Evolutionary conservation across 2,888 invertebrate genomes (phyloP), one percentile per base, ranked within the genome.

Genomic region (Aporophyla nigra): DNA sequence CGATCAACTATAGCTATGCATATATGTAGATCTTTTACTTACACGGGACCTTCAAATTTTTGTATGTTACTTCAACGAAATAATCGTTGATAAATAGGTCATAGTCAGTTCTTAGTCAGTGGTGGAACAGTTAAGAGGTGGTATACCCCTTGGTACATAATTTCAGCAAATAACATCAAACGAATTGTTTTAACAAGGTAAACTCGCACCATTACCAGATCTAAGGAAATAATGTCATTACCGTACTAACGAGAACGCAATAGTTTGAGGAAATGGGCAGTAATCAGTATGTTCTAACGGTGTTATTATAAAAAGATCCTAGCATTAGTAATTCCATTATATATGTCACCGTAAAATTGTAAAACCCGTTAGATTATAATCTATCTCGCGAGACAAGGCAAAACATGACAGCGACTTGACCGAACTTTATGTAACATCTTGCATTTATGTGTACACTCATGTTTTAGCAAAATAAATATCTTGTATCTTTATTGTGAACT

Each of bases 191-290:
- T 16, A 62, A 56, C 71, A 19, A 40, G 12, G n/a, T 51, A 62
- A 27, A 51, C 27, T 56, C 27, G 6, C 51, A 21, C 19, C 5
- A 33, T 63, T 71, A 33, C 0, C 3, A 24, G 56, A 63, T 21
- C 5, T 43, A 63, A 53, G 56, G 63, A 33, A 71, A 71, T 76
- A 71, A 43, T 16, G 62, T 63, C n/a, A 62, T 76, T 61, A 49
- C 12, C 16, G 46, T 14, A 27, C 33, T 21, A 14, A 46, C 24
- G 40, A 21, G 9, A 16, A 49, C 14, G n/a, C 3, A 59, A 21
- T 12, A 43, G 19, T 21, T 76, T 27, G 12, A 63, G 76, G 40
- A 70, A 71, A 58, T 71, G 3, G 24, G 58, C 33, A 53, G 70
- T 62, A 2, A 46, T 46, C 33, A 33, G 12, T 27, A 24, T 16